Evolutionary conservation across 2,797 vertebrate genomes (phyloP), one percentile per base, ranked within the genome.

Genomic region (Danio jaintianensis): DNA sequence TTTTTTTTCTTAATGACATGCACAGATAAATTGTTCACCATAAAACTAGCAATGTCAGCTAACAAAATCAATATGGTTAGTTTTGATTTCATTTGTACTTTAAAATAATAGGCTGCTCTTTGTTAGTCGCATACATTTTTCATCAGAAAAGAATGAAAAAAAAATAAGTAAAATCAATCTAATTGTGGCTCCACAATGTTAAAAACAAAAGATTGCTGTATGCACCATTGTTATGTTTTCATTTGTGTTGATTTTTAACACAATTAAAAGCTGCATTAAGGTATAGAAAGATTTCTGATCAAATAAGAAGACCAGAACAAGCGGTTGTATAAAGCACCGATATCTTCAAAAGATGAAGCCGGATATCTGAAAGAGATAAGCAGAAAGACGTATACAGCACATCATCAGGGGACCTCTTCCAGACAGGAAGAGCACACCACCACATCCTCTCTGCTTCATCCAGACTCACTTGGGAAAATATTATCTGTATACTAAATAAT

Each of bases 361-460:
- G 36, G 59, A 48, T 79, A 82, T 84, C 64, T 64, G 66, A 20
- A 18, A 63, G 40, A 85, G 80, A 88, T 86, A 86, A 87, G 70
- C 81, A 69, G 78, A 83, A 66, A 86, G 84, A 86, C 87, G 90
- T 85, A 86, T 88, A 88, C 87, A 78, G 45, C 6, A 13, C 55
- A 77, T 16, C 62, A 81, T 79, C 56, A 48, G 47, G 63, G 29
- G 52, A 68, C 48, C 38, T 38, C 42, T n/a, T 77, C 10, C 12
- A 79, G 47, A 80, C 76, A 83, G 83, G 85, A 86, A 85, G 73
- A 71, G 43, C 69, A 84, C 64, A 80, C 68, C 45, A 71, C 78
- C 20, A 59, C 68, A 78, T 87, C 80, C 77, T 78, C 59, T 77
- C 6, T 29, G 5, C 58, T 55, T 73, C 45, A 84, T 73, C 59